phyloP scores from a whole-genome alignment of 2,797 vertebrate genomes.

The Hydrolagus colliei region DNA sequence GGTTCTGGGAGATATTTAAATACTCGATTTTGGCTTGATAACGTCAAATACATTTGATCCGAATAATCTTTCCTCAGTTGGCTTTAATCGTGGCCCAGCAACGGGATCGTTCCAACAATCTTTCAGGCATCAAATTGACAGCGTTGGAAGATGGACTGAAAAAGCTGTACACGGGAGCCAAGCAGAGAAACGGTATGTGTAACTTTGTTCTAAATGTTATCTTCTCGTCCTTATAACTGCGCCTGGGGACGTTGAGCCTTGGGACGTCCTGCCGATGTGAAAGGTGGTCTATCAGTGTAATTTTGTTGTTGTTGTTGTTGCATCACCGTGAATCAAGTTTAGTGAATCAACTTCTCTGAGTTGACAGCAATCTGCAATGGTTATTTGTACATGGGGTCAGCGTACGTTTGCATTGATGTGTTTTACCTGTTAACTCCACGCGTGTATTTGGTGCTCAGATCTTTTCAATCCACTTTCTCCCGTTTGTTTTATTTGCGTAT shows the following conservation, averaged over 20 bases:
- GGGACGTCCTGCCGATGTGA: no score
- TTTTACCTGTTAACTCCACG: background rate
- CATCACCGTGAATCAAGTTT: background rate
- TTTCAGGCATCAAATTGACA: slow-evolving; percentile 75
- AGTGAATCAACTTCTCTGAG: background rate
- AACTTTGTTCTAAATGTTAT: no score
- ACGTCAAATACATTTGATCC: background rate
- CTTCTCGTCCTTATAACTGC: background rate
- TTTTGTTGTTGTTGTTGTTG: background rate
- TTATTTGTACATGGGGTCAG: background rate
- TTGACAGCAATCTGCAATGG: background rate
- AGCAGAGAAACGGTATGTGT: slow-evolving; percentile 64
- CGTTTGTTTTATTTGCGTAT: slow-evolving; percentile 26
- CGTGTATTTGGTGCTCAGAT: background rate
- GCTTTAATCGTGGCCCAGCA: slow-evolving; percentile 82
- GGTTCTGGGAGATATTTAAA: slow-evolving; percentile 2
- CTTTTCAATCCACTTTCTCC: slow-evolving; percentile 25
- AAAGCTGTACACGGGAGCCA: slow-evolving; percentile 73
- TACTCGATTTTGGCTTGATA: background rate
- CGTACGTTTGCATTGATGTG: background rate
- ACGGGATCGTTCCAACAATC: slow-evolving; percentile 66
- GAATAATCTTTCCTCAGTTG: slow-evolving; percentile 56
- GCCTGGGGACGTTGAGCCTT: background rate
- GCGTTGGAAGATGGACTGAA: slow-evolving; percentile 77
- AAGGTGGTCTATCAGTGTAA: no score